Evolutionary conservation across 2,113 vertebrate species (phyloP).

Genomic region (Sorex araneus): DNA sequence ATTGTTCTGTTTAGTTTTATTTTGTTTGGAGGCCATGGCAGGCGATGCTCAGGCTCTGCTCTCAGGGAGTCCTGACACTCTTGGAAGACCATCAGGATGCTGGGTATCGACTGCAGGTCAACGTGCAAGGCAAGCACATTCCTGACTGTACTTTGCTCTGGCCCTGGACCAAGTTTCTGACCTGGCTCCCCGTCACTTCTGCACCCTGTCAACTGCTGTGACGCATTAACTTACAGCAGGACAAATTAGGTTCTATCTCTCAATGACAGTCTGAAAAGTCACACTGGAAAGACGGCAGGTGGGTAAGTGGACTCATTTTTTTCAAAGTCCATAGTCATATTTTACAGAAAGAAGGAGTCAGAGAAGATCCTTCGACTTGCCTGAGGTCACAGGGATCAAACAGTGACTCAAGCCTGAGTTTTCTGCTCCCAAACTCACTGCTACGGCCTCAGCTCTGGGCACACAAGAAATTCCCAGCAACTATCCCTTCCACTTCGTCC

Average conservation of each 20-base stretch:
- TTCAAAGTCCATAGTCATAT: background rate
- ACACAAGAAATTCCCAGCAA: background rate
- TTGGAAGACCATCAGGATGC: no score
- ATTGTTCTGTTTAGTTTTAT: no score
- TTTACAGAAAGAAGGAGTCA: background rate
- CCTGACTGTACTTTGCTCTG: no score
- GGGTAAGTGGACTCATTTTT: background rate
- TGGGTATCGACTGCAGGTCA: no score
- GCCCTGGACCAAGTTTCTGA: no score
- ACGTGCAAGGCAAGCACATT: no score
- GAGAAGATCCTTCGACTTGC: background rate
- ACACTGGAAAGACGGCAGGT: background rate
- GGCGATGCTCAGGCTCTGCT: no score
- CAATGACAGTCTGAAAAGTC: no score
- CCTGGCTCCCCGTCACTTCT: fast-evolving
- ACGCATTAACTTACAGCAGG: fast-evolving
- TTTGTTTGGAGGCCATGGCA: no score
- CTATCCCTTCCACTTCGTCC: no score
- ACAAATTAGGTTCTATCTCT: background rate
- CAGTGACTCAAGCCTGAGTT: fast-evolving
- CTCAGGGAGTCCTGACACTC: no score
- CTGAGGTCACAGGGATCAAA: background rate
- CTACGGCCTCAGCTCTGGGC: background rate
- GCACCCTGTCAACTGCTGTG: no score
- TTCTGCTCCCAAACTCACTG: background rate